Evolutionary conservation across 35 echinoderm and acorn worm species (phyloP).

Genomic region (Ophiothrix spiculata): DNA sequence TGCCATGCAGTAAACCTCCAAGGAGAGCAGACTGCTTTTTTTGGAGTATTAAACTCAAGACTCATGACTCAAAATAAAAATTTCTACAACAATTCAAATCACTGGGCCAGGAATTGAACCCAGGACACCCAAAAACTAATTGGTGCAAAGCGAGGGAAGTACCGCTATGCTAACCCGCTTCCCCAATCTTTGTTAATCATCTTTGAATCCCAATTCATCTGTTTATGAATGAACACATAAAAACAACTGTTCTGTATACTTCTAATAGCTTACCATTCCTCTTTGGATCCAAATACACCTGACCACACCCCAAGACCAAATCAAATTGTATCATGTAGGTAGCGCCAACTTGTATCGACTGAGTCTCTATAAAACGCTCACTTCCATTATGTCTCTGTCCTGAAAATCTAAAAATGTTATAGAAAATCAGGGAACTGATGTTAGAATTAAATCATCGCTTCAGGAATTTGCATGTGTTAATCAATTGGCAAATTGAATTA

Average conservation of each 20-base stretch:
- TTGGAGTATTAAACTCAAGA: too few relatives aligned
- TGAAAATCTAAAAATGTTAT: background rate
- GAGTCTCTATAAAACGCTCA: conserved; percentile 68
- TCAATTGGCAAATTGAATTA: background rate
- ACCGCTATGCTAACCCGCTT: background rate
- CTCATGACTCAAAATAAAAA: too few relatives aligned
- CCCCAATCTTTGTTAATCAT: background rate
- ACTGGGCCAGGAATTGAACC: background rate
- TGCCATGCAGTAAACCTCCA: too few relatives aligned
- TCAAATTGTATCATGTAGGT: conserved; percentile 97
- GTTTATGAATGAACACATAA: too few relatives aligned
- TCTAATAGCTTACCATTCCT: conserved; percentile 46
- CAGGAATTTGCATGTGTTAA: too few relatives aligned
- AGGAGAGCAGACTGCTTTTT: too few relatives aligned
- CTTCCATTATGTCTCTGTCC: conserved; percentile 30
- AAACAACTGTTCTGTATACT: too few relatives aligned
- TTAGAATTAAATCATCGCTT: too few relatives aligned
- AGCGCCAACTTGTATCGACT: conserved; percentile 64
- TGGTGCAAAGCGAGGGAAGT: background rate
- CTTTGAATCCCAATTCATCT: background rate
- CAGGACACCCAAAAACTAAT: background rate
- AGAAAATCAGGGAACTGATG: too few relatives aligned
- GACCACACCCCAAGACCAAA: conserved; percentile 72
- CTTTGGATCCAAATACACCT: conserved; percentile 1
- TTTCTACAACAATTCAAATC: too few relatives aligned